These are phyloP conservation scores for Chiloscyllium punctatum DNA, from an alignment of 2,797 vertebrate species.

Conservation along the genomic window DNA sequence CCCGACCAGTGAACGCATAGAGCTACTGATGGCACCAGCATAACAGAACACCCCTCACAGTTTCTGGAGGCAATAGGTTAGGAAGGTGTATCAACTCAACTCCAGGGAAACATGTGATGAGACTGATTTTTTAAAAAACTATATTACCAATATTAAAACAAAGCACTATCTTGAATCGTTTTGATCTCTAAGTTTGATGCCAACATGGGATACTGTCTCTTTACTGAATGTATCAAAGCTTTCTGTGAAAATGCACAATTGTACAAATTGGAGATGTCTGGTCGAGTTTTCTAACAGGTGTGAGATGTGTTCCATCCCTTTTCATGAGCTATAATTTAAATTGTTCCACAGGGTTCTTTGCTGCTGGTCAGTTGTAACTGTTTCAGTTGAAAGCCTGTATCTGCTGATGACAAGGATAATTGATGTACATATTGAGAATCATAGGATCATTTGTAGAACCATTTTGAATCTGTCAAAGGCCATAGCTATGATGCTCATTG, in stretches of 20 bases:
- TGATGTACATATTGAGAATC: not conserved
- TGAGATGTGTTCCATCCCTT: constrained; percentile 2
- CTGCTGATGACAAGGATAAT: not conserved
- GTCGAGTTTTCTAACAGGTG: not conserved
- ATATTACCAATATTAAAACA: not conserved
- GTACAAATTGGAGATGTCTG: not conserved
- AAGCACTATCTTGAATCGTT: constrained; percentile 1
- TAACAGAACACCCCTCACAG: too few relatives aligned
- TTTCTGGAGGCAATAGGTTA: not conserved
- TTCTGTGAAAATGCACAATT: constrained; percentile 34
- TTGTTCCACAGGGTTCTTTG: not conserved
- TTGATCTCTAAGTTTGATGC: not conserved
- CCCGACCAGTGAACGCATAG: not conserved
- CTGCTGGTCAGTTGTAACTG: constrained; percentile 13
- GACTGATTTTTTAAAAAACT: not conserved
- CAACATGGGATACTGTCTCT: not conserved
- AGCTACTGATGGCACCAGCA: not conserved
- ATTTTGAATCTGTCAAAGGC: not conserved
- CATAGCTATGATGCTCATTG: not conserved
- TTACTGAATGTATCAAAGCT: constrained; percentile 18
- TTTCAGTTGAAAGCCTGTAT: not conserved
- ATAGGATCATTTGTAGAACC: not conserved
- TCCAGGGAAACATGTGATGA: not conserved
- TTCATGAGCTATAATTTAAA: not conserved
- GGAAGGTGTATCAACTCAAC: not conserved